Conservation (phyloP, 2,797 vertebrate species). For the Ambastaia sidthimunki region DNA sequence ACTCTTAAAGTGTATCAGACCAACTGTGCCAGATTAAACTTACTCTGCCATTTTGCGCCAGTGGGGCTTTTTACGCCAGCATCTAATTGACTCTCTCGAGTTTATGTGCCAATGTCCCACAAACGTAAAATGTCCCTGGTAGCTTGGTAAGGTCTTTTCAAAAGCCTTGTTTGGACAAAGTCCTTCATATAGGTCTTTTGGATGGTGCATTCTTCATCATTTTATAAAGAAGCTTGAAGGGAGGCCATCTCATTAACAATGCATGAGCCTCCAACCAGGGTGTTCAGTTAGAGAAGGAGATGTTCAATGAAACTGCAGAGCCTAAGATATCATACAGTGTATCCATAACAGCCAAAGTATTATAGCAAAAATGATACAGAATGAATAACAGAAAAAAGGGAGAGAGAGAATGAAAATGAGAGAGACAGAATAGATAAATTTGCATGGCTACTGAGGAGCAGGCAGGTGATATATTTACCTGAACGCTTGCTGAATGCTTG, state of each 20-base stretch:
- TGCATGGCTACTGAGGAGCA: slow-evolving; percentile 48
- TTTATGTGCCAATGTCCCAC: background rate
- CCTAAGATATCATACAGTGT: slow-evolving; percentile 49
- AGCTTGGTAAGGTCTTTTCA: background rate
- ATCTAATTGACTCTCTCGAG: slow-evolving; percentile 20
- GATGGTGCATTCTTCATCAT: slow-evolving; percentile 12
- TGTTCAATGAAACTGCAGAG: slow-evolving; percentile 49
- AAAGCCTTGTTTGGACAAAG: slow-evolving; percentile 11
- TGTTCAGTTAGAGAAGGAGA: slow-evolving; percentile 45
- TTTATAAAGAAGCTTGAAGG: slow-evolving; percentile 8
- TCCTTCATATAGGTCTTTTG: slow-evolving; percentile 2
- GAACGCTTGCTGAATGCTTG: slow-evolving; percentile 58
- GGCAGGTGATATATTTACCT: slow-evolving; percentile 74
- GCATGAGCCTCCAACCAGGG: slow-evolving; percentile 65
- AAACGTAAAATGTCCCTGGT: background rate
- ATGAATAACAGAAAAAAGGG: slow-evolving; percentile 37
- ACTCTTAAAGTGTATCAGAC: background rate
- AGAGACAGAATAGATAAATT: slow-evolving; percentile 55
- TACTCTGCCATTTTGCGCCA: background rate
- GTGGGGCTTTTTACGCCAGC: background rate
- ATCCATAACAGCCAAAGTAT: slow-evolving; percentile 57
- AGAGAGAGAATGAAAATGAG: slow-evolving; percentile 1
- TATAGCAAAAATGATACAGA: slow-evolving; percentile 56
- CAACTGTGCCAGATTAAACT: background rate
- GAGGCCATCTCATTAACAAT: slow-evolving; percentile 62